Evolutionary conservation across 2,797 vertebrate genomes (phyloP), one percentile per base, ranked within the genome.

Genomic region (Erithacus rubecula): DNA sequence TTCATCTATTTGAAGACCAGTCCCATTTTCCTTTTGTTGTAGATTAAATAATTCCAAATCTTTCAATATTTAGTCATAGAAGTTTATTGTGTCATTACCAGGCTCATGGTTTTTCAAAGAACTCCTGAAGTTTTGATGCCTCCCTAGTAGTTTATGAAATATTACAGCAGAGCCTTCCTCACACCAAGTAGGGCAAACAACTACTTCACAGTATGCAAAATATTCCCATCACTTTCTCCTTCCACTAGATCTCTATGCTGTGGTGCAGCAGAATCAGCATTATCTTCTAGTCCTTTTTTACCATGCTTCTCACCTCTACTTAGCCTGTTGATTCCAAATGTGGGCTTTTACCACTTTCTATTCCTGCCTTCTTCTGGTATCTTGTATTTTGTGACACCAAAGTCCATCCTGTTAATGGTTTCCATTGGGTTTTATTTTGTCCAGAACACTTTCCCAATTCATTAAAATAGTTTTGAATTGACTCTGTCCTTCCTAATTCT

Each of bases 321-420:
- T 49, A 79, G 34, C 8, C 59, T 82, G 14, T 29, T 81, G 22
- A 37, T 92, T 62, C 29, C 49, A 76, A 77, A 44, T 55, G 8
- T 55, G n/a, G 2, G 4, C 0, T 3, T 76, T 85, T 67, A 63
- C 4, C 3, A 17, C 32, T 34, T 83, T 60, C 60, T 63, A 34
- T 24, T 6, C 22, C 19, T 72, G 15, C 12, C 16, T 55, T 47
- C 12, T 20, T 87, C 75, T 65, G 22, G 2, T 55, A n/a, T 12
- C 9, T 24, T 68, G 7, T n/a, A 53, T 71, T 81, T 62, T 0
- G 0, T 62, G 8, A 22, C 27, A 79, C 12, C 2, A 1, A 76
- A 20, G 6, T 69, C 76, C 5, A 75, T 32, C 23, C 10, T 60
- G 6, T 11, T 75, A 0, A 0, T 15, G 1, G 12, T 30, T 68